Conservation (phyloP, 2,888 invertebrate genomes). For the Harmothoe impar region DNA sequence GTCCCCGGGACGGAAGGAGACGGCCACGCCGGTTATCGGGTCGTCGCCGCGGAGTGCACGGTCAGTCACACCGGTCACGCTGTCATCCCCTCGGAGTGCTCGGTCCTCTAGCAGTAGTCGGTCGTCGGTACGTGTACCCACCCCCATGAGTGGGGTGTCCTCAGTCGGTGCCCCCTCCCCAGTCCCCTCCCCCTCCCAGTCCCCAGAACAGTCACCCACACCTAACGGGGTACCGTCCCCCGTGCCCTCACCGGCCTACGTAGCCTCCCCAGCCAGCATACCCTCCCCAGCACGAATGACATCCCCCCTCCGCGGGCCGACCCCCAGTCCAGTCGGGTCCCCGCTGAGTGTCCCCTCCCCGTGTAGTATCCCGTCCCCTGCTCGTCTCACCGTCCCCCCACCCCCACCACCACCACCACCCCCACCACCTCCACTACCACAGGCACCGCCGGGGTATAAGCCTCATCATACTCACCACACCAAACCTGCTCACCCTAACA, state of each 20-base stretch:
- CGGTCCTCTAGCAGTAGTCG: too few species aligned
- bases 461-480: too few species aligned
- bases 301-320: neutral
- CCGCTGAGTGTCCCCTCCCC: neutral
- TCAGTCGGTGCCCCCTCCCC: neutral
- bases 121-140: too few species aligned
- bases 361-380: neutral
- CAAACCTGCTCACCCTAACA: too few species aligned
- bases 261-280: slow-evolving; percentile 1
- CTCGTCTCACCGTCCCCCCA: too few species aligned
- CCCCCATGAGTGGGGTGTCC: neutral
- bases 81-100: neutral
- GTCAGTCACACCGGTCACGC: neutral
- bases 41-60: neutral
- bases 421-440: too few species aligned
- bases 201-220: neutral
- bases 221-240: neutral
- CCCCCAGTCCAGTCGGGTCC: neutral
- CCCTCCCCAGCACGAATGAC: neutral
- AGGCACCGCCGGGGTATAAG: too few species aligned
- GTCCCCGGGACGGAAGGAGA: neutral
- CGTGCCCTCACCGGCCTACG: neutral
- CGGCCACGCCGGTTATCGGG: neutral
- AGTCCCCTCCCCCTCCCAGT: neutral
- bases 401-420: too few species aligned